Base-by-base conservation (phyloP, 2,797 vertebrate species). In the Thunnus albacares region DNA sequence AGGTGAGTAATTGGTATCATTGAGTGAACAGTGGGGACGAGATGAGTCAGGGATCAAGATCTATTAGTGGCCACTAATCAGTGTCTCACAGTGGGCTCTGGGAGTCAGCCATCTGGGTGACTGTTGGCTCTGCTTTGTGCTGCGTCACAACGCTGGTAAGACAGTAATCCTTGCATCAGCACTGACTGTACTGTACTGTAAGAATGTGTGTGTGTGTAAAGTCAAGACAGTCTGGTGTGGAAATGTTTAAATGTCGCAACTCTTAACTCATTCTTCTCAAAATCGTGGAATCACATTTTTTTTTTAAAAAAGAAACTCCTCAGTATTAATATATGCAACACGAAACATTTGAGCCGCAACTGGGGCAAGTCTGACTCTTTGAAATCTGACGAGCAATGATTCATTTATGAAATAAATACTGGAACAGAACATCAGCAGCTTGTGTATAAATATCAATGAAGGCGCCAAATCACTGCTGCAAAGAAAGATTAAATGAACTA, bases 1-100 rank as follows among this genome's bases (percentile, higher is more conserved):
- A 86, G 86, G 81, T 89, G 92, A 93, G 87, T 92, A 91, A 94
- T 90, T 83, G 87, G 81, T 88, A 85, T 84, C 88, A 89, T 58
- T 79, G 83, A 89, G 74, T 81, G 88, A 92, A 85, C 84, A 83
- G 81, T 74, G 81, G 83, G 30, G 86, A 83, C 83, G 26, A 84
- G 82, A 90, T 88, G 90, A 90, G 86, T 91, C 88, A 91, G 85
- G 83, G 86, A 84, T 84, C 28, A 11, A 86, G 87, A 82, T 91
- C 89, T 90, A 89, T 91, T 89, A 92, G 79, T 73, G 83, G 87
- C 55, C 77, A 79, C 82, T 85, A 87, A 92, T 90, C 89, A 82
- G 88, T 20, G 79, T 70, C 80, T 76, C 80, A 77, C 81, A 60
- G 72, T 60, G 82, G 70, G 83, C n/a, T 67, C 75, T 78, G 86